These are phyloP conservation scores for Erebia aethiops DNA, from an alignment of 2,888 invertebrate genomes.

Conservation along the genomic window DNA sequence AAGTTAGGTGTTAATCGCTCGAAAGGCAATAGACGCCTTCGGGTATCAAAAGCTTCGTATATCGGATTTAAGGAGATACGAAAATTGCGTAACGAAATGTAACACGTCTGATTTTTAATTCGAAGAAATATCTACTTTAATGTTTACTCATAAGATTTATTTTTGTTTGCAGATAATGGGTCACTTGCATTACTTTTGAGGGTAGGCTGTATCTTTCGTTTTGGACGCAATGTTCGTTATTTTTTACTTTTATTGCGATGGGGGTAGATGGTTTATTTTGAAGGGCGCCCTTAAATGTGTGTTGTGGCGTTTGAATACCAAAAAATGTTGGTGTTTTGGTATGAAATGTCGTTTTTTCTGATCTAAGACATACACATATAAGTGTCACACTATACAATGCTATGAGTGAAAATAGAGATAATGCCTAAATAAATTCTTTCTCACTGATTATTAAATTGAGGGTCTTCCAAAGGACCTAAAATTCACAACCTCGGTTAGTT, in stretches of 20 bases:
- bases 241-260: constrained; percentile 40
- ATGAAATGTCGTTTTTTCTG: neutral
- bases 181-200: neutral
- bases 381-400: too few species aligned
- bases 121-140: constrained; percentile 43
- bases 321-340: neutral
- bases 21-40: constrained; percentile 39
- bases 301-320: constrained; percentile 15
- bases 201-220: constrained; percentile 28
- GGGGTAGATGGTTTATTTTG: constrained; percentile 38
- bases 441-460: too few species aligned
- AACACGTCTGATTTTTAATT: neutral
- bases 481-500: too few species aligned
- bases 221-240: constrained; percentile 35
- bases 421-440: too few species aligned
- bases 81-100: neutral
- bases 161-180: constrained; percentile 11
- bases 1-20: constrained; percentile 40
- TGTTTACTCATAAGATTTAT: constrained; percentile 13
- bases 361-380: too few species aligned
- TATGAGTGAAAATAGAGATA: too few species aligned
- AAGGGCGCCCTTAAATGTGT: constrained; percentile 31
- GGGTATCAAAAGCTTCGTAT: constrained; percentile 41
- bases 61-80: constrained; percentile 42
- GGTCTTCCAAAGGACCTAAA: too few species aligned